Conservation (phyloP, 2,888 invertebrate species). For the Epinotia bilunana region DNA sequence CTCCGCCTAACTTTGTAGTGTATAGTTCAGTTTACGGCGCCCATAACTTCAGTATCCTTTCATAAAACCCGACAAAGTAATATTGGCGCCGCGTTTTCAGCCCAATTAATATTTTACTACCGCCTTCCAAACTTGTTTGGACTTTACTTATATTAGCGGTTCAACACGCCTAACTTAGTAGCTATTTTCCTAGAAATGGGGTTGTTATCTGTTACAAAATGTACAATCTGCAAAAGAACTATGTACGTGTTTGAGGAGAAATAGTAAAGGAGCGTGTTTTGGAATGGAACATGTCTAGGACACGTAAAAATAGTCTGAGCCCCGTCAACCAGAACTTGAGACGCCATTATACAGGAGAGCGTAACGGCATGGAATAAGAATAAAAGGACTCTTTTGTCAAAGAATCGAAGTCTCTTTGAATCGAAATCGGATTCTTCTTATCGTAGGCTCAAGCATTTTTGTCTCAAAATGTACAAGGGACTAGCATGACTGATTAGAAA, state of each 20-base stretch:
- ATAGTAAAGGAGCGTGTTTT: no score
- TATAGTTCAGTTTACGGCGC: conserved; percentile 41
- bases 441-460: no score
- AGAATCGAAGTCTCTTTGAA: no score
- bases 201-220: neutral
- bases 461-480: no score
- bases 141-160: conserved; percentile 19
- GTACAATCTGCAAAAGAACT: neutral
- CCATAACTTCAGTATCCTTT: conserved; percentile 38
- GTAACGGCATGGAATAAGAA: no score
- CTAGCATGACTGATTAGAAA: no score
- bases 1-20: conserved; percentile 28
- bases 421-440: no score
- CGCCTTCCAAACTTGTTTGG: conserved; percentile 21
- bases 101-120: conserved; percentile 42
- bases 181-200: neutral
- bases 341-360: no score
- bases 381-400: no score
- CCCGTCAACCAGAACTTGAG: no score
- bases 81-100: conserved; percentile 33
- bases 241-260: neutral
- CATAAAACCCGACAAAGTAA: conserved; percentile 42
- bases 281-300: no score
- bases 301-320: no score
- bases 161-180: conserved; percentile 25